phyloP scores from a whole-genome alignment of 2,888 invertebrate species.

The Pristionchus entomophagus region DNA sequence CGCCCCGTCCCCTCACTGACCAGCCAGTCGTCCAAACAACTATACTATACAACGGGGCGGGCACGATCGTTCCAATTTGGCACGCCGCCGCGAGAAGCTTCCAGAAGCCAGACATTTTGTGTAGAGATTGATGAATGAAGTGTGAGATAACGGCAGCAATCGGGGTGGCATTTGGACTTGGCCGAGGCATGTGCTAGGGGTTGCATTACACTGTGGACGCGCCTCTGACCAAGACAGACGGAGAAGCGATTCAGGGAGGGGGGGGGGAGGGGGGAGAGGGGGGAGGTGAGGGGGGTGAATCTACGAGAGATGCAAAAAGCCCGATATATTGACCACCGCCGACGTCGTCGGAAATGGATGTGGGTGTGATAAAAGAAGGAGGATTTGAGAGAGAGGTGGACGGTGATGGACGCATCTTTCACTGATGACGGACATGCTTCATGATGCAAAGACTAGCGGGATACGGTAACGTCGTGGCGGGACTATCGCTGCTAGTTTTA shows the following conservation, averaged over 20 bases:
- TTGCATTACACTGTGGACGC: neutral
- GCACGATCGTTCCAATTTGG: neutral
- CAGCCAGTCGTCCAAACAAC: conserved; percentile 6
- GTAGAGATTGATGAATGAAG: neutral
- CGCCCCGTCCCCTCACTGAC: conserved; percentile 23
- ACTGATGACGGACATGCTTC: no score
- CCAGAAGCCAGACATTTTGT: neutral
- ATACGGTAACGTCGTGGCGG: no score
- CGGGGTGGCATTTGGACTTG: conserved; percentile 4
- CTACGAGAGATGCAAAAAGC: neutral
- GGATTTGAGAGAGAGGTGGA: neutral
- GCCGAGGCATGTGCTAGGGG: neutral
- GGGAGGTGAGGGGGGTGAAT: neutral
- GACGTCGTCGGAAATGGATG: neutral
- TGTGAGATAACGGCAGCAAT: neutral
- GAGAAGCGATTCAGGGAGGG: no score
- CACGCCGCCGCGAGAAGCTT: neutral
- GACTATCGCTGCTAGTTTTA: no score
- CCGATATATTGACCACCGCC: conserved; percentile 15
- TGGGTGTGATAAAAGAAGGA: neutral
- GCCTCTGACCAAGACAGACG: neutral
- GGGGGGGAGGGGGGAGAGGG: neutral
- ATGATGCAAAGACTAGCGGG: no score
- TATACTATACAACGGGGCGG: neutral
- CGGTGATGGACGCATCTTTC: neutral